Evolutionary conservation across 2,113 vertebrate species (phyloP), one percentile per base, ranked within the genome.

Genomic region (Campylorhamphus procurvoides): DNA sequence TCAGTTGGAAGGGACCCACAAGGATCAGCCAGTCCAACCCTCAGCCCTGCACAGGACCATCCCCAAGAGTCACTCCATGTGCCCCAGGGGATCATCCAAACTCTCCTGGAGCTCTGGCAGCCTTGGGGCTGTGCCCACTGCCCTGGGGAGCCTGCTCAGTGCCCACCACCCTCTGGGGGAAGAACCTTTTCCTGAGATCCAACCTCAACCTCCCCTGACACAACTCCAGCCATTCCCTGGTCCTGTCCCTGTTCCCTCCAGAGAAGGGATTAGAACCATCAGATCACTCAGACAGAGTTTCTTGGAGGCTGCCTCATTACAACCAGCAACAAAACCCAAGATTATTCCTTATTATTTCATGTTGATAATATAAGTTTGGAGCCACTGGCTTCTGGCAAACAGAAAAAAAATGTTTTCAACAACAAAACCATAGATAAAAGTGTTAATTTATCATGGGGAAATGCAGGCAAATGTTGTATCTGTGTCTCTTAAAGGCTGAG

Each of bases 251-350:
- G 60, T 17, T 62, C 59, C 3, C 25, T 18, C 28, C 39, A 29
- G 27, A 40, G 39, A 29, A 6, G 12, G 28, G 60, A 18, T 28
- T 14, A 63, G 2, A 68, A 40, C 19, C 52, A 25, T 14, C 0
- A 0, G 37, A 63, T 25, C 2, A 53, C 4, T 44, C 18, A 60
- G 10, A 47, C 0, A 3, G 0, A 15, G 25, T 8, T 74, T 71
- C 63, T 40, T 44, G 40, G 55, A 85, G 66, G 58, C 14, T 47
- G 23, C 6, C 14, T 76, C 1, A 0, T 71, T 46, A 47, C 14
- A 94, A 25, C 29, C 66, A 79, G 28, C 49, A 84, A 87, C 31
- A n/a, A 89, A 85, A 9, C 7, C 25, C 31, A 59, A 6, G 5
- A 6, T 40, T 9, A 50, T 22, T 69, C 39, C 40, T 56, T 37